phyloP scores from a whole-genome alignment of 2,888 invertebrate species.

The Timema podura region DNA sequence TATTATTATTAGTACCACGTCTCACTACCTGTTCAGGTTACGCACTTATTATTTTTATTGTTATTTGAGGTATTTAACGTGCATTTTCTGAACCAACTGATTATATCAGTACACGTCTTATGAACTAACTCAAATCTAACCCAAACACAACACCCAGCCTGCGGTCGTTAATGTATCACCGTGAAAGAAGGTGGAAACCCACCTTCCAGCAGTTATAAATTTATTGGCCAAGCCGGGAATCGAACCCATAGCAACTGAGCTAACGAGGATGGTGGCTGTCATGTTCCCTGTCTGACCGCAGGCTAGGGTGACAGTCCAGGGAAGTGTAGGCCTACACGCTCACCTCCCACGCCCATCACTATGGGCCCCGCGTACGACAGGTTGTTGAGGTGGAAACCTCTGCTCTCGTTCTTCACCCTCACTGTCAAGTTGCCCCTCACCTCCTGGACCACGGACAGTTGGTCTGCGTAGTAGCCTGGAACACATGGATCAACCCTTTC shows the following conservation, averaged over 20 bases:
- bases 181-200: too few relatives aligned
- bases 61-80: too few relatives aligned
- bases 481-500: not conserved
- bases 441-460: conserved; percentile 72
- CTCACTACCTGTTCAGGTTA: too few relatives aligned
- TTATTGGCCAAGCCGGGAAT: too few relatives aligned
- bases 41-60: too few relatives aligned
- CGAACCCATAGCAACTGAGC: not conserved
- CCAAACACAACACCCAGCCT: too few relatives aligned
- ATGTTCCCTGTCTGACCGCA: not conserved
- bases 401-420: conserved; percentile 73
- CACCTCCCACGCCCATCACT: conserved; percentile 94
- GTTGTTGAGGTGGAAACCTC: conserved; percentile 82
- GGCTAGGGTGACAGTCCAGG: not conserved
- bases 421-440: conserved; percentile 73
- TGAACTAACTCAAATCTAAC: too few relatives aligned
- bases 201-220: too few relatives aligned
- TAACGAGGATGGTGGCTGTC: not conserved
- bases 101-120: too few relatives aligned
- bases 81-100: too few relatives aligned
- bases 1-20: too few relatives aligned
- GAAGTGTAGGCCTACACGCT: not conserved
- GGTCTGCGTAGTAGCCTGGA: conserved; percentile 78
- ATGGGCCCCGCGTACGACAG: conserved; percentile 95
- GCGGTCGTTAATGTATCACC: too few relatives aligned